Evolutionary conservation across 2,888 invertebrate genomes (phyloP), one percentile per base, ranked within the genome.

Genomic region (Callimorpha dominula): DNA sequence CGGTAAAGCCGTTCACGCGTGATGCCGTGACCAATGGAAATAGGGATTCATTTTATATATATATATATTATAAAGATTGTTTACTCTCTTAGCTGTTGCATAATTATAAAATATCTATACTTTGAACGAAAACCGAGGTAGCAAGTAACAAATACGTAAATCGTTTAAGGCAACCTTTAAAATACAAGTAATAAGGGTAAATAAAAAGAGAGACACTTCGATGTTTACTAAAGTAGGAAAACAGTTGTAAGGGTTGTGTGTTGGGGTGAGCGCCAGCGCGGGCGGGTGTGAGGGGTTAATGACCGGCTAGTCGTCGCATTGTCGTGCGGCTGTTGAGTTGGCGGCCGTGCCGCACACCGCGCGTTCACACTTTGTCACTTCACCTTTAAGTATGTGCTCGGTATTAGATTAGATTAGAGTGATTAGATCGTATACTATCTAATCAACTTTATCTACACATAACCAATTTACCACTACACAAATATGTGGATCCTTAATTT

Each of bases 281-380:
- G 82, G 87, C 86, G 88, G 76, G 83, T 77, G 78, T 74, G 80
- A 68, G 65, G 87, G 91, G 92, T 92, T 82, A 91, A 90, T 83
- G 92, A 91, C 91, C 91, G 80, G 84, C 81, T 80, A 77, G 82
- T 78, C 80, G 86, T 84, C 84, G 85, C 85, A 81, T 82, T 85
- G 87, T 83, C 84, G 86, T 81, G 77, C 79, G 81, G 84, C 80
- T 84, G 83, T 82, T 77, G 82, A 81, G 77, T 73, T 74, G 73
- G 68, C 75, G 73, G 71, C 71, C 67, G 68, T 81, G 70, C 73
- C 63, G 70, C 49, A 50, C 54, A 71, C 65, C 68, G 71, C 62
- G 15, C 71, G 46, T 42, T 68, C 68, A 57, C 66, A 65, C 73
- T 74, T 66, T 15, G 54, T 75, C 75, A 65, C 79, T 73, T 73